A percentile compares a stretch with the other conserved stretches of the same genome.
These are phyloP conservation scores for Chloroceryle inda DNA, from an alignment of 2,797 vertebrate genomes.

Conservation along the genomic window DNA sequence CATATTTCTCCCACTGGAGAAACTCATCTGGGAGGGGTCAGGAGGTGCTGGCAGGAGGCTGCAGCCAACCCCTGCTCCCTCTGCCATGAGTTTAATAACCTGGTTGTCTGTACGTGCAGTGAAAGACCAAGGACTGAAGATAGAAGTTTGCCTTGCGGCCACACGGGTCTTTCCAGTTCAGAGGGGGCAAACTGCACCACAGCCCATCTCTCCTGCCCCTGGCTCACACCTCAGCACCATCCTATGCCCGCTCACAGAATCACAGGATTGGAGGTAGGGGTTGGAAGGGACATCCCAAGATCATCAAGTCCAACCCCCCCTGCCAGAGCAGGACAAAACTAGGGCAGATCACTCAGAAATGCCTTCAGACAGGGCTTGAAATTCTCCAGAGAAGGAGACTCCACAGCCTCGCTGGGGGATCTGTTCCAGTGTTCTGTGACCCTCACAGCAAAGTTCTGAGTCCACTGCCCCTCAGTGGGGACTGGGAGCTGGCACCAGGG, in stretches of 20 bases:
- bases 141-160: accelerated
- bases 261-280: no score
- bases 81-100: not conserved
- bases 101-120: accelerated
- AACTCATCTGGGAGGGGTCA: not conserved
- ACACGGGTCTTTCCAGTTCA: accelerated
- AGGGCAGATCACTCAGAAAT: no score
- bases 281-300: no score
- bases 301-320: no score
- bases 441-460: no score
- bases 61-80: not conserved
- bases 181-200: not conserved
- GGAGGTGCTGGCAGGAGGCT: not conserved
- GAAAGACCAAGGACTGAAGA: not conserved
- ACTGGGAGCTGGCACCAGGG: accelerated
- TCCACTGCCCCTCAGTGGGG: not conserved
- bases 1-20: not conserved
- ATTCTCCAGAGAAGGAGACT: no score
- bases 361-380: no score
- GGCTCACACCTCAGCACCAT: not conserved
- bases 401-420: no score
- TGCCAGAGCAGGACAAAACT: no score
- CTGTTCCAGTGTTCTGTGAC: no score
- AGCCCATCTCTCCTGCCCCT: not conserved
- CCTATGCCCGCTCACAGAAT: no score